Conservation (phyloP, 2,113 vertebrate species). For the Vanacampus margaritifer region DNA sequence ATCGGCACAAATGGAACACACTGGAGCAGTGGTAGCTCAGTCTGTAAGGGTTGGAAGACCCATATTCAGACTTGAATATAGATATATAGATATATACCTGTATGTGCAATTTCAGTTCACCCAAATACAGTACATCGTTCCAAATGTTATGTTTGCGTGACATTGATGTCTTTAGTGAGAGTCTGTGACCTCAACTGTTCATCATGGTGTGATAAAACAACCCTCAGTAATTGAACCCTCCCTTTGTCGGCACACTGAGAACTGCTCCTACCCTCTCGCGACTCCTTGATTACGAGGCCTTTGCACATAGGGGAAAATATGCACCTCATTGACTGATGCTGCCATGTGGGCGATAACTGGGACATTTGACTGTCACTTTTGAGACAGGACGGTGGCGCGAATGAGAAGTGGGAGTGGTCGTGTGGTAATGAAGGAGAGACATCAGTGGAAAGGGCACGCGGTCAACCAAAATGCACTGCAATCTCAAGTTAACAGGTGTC, state of each 20-base stretch:
- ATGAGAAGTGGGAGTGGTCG: neutral
- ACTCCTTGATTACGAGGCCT: conserved; percentile 18
- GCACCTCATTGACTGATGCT: neutral
- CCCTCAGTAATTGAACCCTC: conserved; percentile 6
- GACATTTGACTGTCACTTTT: conserved; percentile 12
- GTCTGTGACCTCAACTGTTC: neutral
- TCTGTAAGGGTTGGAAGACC: too few relatives aligned
- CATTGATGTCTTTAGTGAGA: neutral
- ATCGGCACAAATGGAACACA: neutral
- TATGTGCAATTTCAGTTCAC: too few relatives aligned
- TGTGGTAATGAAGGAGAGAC: conserved; percentile 6
- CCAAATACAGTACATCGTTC: too few relatives aligned
- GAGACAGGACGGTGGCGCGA: conserved; percentile 8
- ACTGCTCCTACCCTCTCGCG: conserved; percentile 23
- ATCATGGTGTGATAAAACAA: neutral
- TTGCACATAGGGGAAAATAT: conserved; percentile 15
- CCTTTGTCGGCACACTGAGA: conserved; percentile 31
- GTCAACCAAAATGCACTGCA: conserved; percentile 17
- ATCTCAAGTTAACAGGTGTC: conserved; percentile 39
- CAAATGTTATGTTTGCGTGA: neutral
- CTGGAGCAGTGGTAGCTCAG: too few relatives aligned
- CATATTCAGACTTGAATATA: too few relatives aligned
- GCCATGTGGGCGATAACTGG: conserved; percentile 15
- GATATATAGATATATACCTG: too few relatives aligned
- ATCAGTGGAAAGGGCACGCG: neutral